Percentiles rank a stretch among this genome's conserved stretches.
phyloP scores from a whole-genome alignment of 1,140 invertebrate species.

The Triops cancriformis region DNA sequence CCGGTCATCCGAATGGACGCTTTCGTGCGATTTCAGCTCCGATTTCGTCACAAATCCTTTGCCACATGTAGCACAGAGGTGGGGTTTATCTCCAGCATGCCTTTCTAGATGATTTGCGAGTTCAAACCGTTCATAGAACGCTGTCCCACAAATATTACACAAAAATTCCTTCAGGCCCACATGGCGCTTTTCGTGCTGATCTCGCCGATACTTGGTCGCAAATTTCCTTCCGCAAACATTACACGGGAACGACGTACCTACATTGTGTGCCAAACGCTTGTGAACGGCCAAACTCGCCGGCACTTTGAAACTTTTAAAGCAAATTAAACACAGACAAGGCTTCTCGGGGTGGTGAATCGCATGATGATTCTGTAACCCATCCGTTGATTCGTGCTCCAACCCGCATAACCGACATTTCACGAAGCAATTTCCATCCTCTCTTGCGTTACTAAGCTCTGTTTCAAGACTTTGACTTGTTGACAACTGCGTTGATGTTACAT shows the following conservation, averaged over 20 bases:
- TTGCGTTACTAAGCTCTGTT: too few relatives aligned
- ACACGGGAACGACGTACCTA: slow-evolving; percentile 16
- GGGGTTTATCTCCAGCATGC: slow-evolving; percentile 69
- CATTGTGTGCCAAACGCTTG: slow-evolving; percentile 59
- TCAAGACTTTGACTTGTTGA: too few relatives aligned
- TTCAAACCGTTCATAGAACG: background rate
- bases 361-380: background rate
- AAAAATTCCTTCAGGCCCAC: background rate
- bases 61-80: slow-evolving; percentile 65
- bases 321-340: background rate
- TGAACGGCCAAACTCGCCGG: slow-evolving; percentile 70
- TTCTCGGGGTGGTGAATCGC: background rate
- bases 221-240: slow-evolving; percentile 19
- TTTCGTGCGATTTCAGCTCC: slow-evolving; percentile 23
- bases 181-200: slow-evolving; percentile 25
- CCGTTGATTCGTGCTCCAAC: background rate
- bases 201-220: slow-evolving; percentile 19
- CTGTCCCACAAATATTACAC: background rate
- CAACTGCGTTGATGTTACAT: too few relatives aligned
- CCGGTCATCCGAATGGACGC: slow-evolving; percentile 16
- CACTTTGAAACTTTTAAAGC: slow-evolving; percentile 53
- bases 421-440: background rate
- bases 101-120: slow-evolving; percentile 66
- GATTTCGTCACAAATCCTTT: slow-evolving; percentile 50
- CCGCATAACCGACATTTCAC: background rate